Evolutionary conservation across 2,113 vertebrate species (phyloP), one percentile per base, ranked within the genome.

Genomic region (Genyomyrus donnyi): DNA sequence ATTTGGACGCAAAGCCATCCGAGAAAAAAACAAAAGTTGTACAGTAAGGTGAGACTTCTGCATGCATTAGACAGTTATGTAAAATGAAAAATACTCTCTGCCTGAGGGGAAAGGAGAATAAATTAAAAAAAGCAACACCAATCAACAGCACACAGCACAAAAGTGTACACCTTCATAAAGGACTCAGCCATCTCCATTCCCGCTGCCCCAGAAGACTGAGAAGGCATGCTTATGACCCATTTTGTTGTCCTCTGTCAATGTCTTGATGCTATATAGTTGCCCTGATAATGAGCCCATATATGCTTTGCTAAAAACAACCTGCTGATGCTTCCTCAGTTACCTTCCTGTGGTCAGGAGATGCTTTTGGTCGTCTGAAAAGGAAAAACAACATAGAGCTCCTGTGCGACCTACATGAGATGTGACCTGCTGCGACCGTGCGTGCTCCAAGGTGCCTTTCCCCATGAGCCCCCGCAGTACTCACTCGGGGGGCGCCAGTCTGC

Each of bases 131-230:
- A 96, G 97, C 94, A 93, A 97, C 96, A 97, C 97, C 96, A 97
- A 97, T 97, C 96, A 97, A 97, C 95, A 95, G 96, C 97, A 98
- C 97, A 98, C 97, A 97, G 97, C 96, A 97, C 97, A 94, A 97
- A 96, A 94, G 96, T 96, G 96, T 95, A 97, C 97, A 96, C 96
- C 95, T 96, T 96, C 94, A 94, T 92, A 91, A 93, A 94, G 95
- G 95, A 96, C 95, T 94, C 89, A 77, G 89, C 94, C 95, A 94
- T 95, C 92, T 93, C 83, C 87, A 39, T 94, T 95, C 95, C 95
- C 93, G 93, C 95, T 95, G 94, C 93, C 93, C 96, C 95, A 95
- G 93, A 93, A 96, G 95, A 97, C 96, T 97, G 95, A 94, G 97
- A 98, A 98, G 97, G 97, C 98, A 98, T 98, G 97, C 98, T 96